Base-by-base conservation (phyloP, 2,113 vertebrate species). In the Donacobius atricapilla region DNA sequence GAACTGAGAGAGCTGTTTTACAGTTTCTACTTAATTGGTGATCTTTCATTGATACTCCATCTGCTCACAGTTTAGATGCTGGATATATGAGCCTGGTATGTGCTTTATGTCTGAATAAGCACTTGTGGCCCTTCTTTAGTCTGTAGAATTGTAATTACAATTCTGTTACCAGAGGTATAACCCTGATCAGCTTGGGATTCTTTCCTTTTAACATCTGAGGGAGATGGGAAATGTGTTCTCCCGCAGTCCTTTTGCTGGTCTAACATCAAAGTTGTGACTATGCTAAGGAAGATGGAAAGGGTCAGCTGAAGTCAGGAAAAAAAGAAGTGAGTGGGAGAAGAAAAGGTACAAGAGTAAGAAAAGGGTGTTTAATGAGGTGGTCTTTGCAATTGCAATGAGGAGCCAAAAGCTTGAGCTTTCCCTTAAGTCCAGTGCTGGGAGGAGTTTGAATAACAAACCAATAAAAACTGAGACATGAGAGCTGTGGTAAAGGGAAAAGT, bases 1-100 rank as follows among this genome's bases (percentile, higher is more conserved):
- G 18, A 95, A 64, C 63, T 47, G 66, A 68, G 57, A 80, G 83
- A 58, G 31, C 56, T 94, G 5, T 86, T 89, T 51, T 42, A 79
- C 35, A 56, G 7, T 37, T 89, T 14, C 25, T 77, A 1, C 8
- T 56, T 82, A 64, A 71, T 22, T 90, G 58, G 8, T 79, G 47
- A 19, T 7, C 45, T 94, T 51, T 87, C n/a, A 50, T 37, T 94
- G 57, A 30, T 79, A 37, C 50, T 94, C 48, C 80, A 10, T 76
- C 48, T 54, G 8, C 21, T 86, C 28, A 6, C 37, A 51, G 37
- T 16, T 89, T 40, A 73, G 48, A 39, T 16, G 10, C 15, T 63
- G 44, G n/a, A 65, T 80, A 28, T 47, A 16, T 57, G 66, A 87
- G 47, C 57, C 44, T 57, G 18, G 4, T 61, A 40, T 31, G 13